These are phyloP conservation scores for Falcaria lacertinaria DNA, from an alignment of 2,888 invertebrate species.

Conservation along the genomic window DNA sequence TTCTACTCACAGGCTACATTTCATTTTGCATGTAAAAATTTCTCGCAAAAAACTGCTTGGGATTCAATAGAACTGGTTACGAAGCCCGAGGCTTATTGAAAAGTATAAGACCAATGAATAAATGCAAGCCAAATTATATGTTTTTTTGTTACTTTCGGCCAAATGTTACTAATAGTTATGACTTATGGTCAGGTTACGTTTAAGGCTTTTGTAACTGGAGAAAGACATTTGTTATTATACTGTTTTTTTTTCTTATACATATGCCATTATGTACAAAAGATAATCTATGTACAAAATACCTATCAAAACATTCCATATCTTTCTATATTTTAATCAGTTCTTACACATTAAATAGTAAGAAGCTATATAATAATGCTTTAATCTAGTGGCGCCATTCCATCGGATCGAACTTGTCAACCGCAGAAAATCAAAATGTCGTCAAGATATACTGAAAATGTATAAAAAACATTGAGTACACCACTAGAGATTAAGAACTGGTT, in stretches of 20 bases:
- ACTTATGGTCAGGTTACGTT: too few species aligned
- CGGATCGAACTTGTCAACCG: constrained; percentile 6
- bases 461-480: background rate
- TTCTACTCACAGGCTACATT: background rate
- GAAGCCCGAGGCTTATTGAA: background rate
- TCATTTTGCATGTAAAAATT: background rate
- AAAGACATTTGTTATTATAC: too few species aligned
- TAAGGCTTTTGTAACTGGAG: too few species aligned
- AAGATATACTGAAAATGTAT: constrained; percentile 15
- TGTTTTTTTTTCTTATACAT: too few species aligned
- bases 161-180: too few species aligned
- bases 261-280: too few species aligned
- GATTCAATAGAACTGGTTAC: background rate
- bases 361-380: background rate
- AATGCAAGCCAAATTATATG: background rate
- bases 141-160: background rate
- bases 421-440: constrained; percentile 19
- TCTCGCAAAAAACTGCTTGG: background rate
- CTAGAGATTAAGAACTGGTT: too few species aligned
- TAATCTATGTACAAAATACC: too few species aligned
- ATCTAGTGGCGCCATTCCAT: constrained; percentile 9
- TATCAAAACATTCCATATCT: too few species aligned
- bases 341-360: background rate
- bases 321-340: too few species aligned
- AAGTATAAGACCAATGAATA: background rate